Evolutionary conservation across 2,888 invertebrate genomes (phyloP), one percentile per base, ranked within the genome.

Genomic region (Iselma pallidipennis): DNA sequence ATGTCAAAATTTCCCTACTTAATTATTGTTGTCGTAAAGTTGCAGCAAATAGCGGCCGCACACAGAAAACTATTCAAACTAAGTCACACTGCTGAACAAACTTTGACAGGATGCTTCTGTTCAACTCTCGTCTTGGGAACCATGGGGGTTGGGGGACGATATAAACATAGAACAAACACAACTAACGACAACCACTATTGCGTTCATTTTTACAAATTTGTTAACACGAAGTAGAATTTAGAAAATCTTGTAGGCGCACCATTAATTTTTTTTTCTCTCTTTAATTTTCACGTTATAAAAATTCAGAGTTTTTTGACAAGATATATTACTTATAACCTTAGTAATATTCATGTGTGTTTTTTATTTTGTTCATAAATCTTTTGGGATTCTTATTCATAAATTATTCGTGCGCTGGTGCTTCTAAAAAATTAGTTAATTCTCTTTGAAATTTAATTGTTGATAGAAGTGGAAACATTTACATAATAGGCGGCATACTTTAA

Each of bases 21-120:
- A 75, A 75, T 76, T 75, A 75, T 75, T 72, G 75, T 73, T 73
- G 75, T 70, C 74, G 72, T 74, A 74, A 74, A 74, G 72, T 76
- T 76, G 64, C 67, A 63, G 67, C 66, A 69, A 69, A 69, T 68
- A 72, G 66, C 74, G 65, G 71, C 71, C 68, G 66, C 74, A 72
- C 66, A 65, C 69, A 60, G 37, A 37, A 67, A 71, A 71, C 71
- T 71, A 71, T 69, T 69, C 67, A 61, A n/a, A 69, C 60, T 71
- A 68, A 69, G 67, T 69, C 69, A 69, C 69, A 69, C 68, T 65
- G 57, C 62, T 63, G 55, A 45, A 67, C 66, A 67, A 70, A 71
- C 62, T 71, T 64, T 69, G 71, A 71, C 72, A 69, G 66, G 66
- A 69, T 68, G 67, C 69, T 68, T 69, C 67, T 70, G 69, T 55